Conservation (phyloP, 2,888 invertebrate genomes). For the Nephrotoma flavescens region DNA sequence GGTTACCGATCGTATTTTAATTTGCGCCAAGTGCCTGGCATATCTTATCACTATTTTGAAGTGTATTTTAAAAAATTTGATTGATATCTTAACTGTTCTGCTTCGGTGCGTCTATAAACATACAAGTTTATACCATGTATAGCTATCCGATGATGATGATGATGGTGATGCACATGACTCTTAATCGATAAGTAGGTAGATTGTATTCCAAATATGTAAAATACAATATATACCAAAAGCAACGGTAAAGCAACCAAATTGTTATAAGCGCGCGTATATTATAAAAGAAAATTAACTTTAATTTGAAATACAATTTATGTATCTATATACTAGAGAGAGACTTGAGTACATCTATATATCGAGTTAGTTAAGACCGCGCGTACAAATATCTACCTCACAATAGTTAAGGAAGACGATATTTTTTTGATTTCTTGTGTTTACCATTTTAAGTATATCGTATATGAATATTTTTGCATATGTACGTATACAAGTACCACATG, state of each 20-base stretch:
- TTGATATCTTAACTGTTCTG: background rate
- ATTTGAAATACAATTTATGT: background rate
- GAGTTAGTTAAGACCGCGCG: background rate
- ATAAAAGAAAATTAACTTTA: background rate
- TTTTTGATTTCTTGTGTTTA: background rate
- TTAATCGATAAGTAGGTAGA: background rate
- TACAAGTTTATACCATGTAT: background rate
- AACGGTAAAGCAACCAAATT: background rate
- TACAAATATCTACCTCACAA: background rate
- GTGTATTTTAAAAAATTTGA: background rate
- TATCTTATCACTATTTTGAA: too few relatives aligned
- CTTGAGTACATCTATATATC: background rate
- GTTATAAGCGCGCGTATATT: background rate
- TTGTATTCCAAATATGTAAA: background rate
- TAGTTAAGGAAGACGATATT: background rate
- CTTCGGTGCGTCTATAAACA: background rate
- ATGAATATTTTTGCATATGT: background rate
- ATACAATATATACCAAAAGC: background rate
- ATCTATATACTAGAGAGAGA: background rate
- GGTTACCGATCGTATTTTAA: too few relatives aligned
- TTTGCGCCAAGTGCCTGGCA: too few relatives aligned
- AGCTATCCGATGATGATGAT: background rate
- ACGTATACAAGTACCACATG: background rate
- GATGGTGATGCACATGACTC: background rate
- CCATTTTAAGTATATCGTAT: background rate